Evolutionary conservation across 2,888 invertebrate genomes (phyloP).

Genomic region (Coleophora deauratella): DNA sequence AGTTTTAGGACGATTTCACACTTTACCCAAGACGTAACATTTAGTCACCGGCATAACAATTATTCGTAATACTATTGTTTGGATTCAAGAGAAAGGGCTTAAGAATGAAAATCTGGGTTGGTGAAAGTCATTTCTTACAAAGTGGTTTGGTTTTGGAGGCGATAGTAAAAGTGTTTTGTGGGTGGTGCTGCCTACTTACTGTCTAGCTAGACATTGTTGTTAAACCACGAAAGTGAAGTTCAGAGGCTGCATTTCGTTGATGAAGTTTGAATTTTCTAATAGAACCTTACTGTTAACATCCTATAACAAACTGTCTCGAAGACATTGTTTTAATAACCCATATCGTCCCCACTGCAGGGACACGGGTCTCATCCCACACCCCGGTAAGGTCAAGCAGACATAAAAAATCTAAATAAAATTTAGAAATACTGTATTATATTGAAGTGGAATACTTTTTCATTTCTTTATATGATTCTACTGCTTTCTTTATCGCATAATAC

Average conservation of each 20-base stretch:
- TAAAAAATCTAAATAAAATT: too few species aligned
- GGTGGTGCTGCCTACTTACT: not conserved
- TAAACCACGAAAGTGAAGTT: not conserved
- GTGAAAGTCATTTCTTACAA: slow-evolving; percentile 36
- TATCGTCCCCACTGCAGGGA: too few species aligned
- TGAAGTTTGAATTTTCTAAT: slow-evolving; percentile 7
- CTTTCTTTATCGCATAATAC: too few species aligned
- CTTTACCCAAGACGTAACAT: slow-evolving; percentile 35
- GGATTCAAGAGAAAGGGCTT: slow-evolving; percentile 47
- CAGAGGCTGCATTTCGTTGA: slow-evolving; percentile 18
- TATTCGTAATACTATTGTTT: slow-evolving; percentile 58
- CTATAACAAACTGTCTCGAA: too few species aligned
- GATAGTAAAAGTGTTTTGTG: slow-evolving; percentile 33
- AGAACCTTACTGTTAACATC: too few species aligned
- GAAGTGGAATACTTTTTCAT: too few species aligned
- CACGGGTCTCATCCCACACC: too few species aligned
- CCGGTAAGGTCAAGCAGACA: too few species aligned
- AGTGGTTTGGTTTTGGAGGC: slow-evolving; percentile 11
- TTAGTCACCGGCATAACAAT: slow-evolving; percentile 43
- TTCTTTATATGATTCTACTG: too few species aligned
- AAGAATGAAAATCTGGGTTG: slow-evolving; percentile 35
- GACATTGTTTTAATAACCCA: too few species aligned
- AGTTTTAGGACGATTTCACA: slow-evolving; percentile 14
- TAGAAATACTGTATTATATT: too few species aligned
- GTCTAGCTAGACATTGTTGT: not conserved